A percentile compares a stretch with the other conserved stretches of the same genome.
Conservation (phyloP, 2,797 vertebrate species). For the Anguilla obscura region DNA sequence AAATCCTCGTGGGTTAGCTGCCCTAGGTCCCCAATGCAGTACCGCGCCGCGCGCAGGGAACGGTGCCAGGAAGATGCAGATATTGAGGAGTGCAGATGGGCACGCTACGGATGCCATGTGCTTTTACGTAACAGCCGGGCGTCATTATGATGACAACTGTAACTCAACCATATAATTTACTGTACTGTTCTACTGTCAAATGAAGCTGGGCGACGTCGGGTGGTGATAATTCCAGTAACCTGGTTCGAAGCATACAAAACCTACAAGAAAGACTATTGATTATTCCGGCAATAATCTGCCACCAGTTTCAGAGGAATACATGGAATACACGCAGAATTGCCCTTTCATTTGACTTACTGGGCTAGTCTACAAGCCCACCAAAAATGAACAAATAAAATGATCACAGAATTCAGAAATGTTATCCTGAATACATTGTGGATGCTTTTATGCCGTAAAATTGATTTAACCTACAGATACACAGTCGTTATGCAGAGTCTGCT, state of each 20-base stretch:
- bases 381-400: not conserved
- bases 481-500: no score
- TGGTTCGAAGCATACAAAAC: not conserved
- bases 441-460: not conserved
- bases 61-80: conserved; percentile 47
- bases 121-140: conserved; percentile 61
- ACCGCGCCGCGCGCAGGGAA: not conserved
- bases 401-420: no score
- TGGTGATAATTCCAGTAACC: not conserved
- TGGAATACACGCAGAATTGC: not conserved
- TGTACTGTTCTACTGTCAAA: not conserved
- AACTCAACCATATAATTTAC: not conserved
- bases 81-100: conserved; percentile 42
- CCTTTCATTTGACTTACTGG: not conserved
- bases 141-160: not conserved
- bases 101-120: conserved; percentile 46
- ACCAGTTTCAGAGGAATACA: not conserved
- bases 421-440: not conserved
- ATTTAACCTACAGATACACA: not conserved
- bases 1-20: conserved; percentile 15
- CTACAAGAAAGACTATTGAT: not conserved
- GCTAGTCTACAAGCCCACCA: not conserved
- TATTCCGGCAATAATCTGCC: not conserved
- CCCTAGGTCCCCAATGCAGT: not conserved
- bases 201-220: not conserved